Evolutionary conservation across 2,888 invertebrate genomes (phyloP).

Genomic region (Sesia bembeciformis): DNA sequence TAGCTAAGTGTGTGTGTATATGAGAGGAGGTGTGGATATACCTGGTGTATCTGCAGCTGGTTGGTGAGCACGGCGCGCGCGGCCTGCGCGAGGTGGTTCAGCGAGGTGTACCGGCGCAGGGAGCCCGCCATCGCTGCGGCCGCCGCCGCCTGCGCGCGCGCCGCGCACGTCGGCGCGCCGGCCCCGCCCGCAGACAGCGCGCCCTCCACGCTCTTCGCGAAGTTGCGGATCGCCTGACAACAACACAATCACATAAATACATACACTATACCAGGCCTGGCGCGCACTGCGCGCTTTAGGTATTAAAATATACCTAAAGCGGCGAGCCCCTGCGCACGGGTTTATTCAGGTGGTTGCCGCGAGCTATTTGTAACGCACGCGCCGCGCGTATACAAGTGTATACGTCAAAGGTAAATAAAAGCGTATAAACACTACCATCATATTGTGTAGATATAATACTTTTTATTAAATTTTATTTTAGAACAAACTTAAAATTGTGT

Average conservation of each 20-base stretch:
- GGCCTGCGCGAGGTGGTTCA: constrained; percentile 97
- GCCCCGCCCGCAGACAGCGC: constrained; percentile 90
- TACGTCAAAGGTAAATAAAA: too few relatives aligned
- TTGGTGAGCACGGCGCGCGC: constrained; percentile 97
- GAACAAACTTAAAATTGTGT: too few relatives aligned
- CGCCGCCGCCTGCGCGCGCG: constrained; percentile 86
- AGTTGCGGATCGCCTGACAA: constrained; percentile 74
- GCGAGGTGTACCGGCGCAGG: constrained; percentile 94
- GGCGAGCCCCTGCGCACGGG: constrained; percentile 54
- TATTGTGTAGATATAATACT: too few relatives aligned
- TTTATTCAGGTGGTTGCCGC: too few relatives aligned
- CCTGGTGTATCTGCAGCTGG: constrained; percentile 91
- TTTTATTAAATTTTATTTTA: too few relatives aligned
- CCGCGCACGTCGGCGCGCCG: constrained; percentile 87
- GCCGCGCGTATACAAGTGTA: too few relatives aligned
- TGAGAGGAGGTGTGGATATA: constrained; percentile 41
- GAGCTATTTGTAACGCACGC: too few relatives aligned
- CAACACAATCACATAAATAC: constrained; percentile 46
- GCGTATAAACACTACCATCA: too few relatives aligned
- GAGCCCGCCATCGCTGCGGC: constrained; percentile 96
- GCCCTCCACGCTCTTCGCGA: constrained; percentile 79
- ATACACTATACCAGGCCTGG: too few relatives aligned
- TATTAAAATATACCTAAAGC: constrained; percentile 62
- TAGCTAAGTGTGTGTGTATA: too few relatives aligned
- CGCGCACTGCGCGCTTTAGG: constrained; percentile 85